Evolutionary conservation across 2,888 invertebrate genomes (phyloP).

Genomic region (Campoplex capitator): DNA sequence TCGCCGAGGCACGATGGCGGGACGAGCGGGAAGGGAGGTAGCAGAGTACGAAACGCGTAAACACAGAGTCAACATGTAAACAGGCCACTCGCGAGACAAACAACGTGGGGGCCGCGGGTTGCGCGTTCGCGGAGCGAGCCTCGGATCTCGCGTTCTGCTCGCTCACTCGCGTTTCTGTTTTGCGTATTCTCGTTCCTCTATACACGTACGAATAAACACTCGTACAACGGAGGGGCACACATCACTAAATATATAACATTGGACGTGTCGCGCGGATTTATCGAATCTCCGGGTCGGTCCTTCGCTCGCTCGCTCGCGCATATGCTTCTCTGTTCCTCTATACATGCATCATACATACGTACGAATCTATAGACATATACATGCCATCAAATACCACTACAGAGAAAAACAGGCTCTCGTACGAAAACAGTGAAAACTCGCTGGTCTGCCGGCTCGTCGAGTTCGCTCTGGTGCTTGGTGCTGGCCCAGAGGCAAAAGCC

Average conservation of each 20-base stretch:
- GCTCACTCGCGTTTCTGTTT: constrained; percentile 63
- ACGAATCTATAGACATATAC: background rate
- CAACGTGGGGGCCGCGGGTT: constrained; percentile 84
- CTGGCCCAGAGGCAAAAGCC: constrained; percentile 49
- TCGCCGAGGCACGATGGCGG: constrained; percentile 45
- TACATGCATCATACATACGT: background rate
- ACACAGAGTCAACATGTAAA: constrained; percentile 85
- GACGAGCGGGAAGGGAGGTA: constrained; percentile 63
- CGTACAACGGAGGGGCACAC: background rate
- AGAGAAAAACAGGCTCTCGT: constrained; percentile 1
- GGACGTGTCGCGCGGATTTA: constrained; percentile 71
- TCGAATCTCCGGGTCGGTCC: constrained; percentile 72
- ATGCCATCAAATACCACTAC: constrained; percentile 5
- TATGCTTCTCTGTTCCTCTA: constrained; percentile 47
- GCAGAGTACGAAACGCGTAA: constrained; percentile 82
- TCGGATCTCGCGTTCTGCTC: constrained; percentile 48
- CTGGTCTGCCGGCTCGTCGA: constrained; percentile 37
- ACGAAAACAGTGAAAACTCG: constrained; percentile 24
- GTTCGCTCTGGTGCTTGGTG: constrained; percentile 29
- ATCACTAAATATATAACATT: constrained; percentile 40
- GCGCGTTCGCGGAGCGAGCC: constrained; percentile 78
- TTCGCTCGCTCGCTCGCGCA: constrained; percentile 30
- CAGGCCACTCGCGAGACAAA: constrained; percentile 85
- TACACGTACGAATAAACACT: constrained; percentile 27
- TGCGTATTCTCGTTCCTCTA: constrained; percentile 51